phyloP scores from a whole-genome alignment of 1,140 invertebrate species.

The Oreohelix idahoensis region DNA sequence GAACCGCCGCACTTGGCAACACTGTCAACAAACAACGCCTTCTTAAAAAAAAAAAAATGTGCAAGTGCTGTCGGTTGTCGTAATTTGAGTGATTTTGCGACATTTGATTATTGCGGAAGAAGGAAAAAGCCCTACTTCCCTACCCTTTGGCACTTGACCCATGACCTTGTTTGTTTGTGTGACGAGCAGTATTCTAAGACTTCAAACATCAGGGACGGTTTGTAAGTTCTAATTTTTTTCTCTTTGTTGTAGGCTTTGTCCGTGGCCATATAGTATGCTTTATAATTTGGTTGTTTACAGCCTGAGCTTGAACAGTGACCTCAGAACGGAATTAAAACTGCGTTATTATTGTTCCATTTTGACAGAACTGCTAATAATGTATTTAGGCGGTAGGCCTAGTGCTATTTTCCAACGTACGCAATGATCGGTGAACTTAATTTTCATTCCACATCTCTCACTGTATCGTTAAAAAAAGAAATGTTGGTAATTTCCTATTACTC shows the following conservation, averaged over 20 bases:
- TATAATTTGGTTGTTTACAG: too few relatives aligned
- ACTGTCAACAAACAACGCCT: not conserved
- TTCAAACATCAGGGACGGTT: not conserved
- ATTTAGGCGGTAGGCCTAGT: too few relatives aligned
- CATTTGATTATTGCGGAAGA: not conserved
- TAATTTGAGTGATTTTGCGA: not conserved
- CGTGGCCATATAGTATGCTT: too few relatives aligned
- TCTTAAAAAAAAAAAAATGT: not conserved
- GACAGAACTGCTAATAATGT: too few relatives aligned
- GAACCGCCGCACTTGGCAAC: not conserved
- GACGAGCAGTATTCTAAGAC: not conserved
- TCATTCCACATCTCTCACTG: too few relatives aligned
- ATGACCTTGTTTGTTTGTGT: not conserved
- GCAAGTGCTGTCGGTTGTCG: not conserved
- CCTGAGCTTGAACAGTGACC: too few relatives aligned
- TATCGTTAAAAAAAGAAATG: too few relatives aligned
- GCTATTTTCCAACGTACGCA: too few relatives aligned
- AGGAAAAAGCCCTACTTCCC: not conserved
- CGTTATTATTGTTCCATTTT: too few relatives aligned
- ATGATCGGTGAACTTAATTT: too few relatives aligned
- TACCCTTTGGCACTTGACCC: conserved; percentile 6
- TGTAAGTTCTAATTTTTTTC: not conserved
- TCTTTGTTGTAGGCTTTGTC: not conserved
- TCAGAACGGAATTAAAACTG: too few relatives aligned
- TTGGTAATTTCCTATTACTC: too few relatives aligned